A percentile compares a stretch with the other conserved stretches of the same genome.
These are phyloP conservation scores for Lota lota DNA, from an alignment of 2,113 vertebrate genomes.

Conservation along the genomic window DNA sequence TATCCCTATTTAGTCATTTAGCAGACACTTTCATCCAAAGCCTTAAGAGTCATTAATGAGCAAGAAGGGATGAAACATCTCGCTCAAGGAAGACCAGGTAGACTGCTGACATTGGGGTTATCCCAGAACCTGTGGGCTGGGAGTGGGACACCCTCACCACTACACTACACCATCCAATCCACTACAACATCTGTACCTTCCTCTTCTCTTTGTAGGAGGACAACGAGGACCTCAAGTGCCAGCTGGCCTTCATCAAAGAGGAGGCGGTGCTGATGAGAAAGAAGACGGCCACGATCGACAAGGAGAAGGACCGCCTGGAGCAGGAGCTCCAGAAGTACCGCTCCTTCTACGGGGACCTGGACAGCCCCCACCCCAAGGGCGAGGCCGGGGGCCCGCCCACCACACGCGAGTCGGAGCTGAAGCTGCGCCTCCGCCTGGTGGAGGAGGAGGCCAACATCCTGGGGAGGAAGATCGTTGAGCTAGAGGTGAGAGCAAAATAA, in stretches of 20 bases:
- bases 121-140: too few species aligned
- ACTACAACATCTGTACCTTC: not conserved
- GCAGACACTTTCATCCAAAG: too few species aligned
- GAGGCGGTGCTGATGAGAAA: constrained; percentile 94
- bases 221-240: constrained; percentile 93
- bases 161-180: too few species aligned
- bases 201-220: constrained; percentile 78
- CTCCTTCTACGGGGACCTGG: constrained; percentile 93
- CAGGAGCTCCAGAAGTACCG: constrained; percentile 94
- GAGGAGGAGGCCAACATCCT: constrained; percentile 98
- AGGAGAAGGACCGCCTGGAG: constrained; percentile 92
- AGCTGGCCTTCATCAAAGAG: constrained; percentile 93
- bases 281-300: constrained; percentile 95
- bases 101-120: too few species aligned
- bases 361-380: constrained; percentile 91
- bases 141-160: too few species aligned
- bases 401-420: constrained; percentile 92
- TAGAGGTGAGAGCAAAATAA: constrained; percentile 73
- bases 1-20: too few species aligned
- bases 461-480: constrained; percentile 93
- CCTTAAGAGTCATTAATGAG: too few species aligned
- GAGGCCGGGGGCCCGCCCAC: constrained; percentile 93
- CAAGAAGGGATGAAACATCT: too few species aligned
- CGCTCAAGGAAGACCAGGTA: too few species aligned
- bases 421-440: constrained; percentile 88